Conservation (phyloP, 1,140 invertebrate genomes). For the Drosophila fuyamai region DNA sequence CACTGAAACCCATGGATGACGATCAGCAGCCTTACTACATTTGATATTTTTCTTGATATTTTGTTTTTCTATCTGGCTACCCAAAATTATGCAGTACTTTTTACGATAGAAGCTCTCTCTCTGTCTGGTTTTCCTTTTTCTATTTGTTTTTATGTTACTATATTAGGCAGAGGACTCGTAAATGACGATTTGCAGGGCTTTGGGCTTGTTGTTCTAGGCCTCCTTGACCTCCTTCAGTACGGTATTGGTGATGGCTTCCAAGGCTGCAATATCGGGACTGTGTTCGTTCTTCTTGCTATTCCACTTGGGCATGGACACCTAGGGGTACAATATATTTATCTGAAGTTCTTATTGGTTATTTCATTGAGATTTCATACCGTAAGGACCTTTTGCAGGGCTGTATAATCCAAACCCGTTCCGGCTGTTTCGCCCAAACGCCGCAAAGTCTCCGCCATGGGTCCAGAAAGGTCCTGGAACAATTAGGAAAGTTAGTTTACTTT, state of each 20-base stretch:
- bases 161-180: constrained; percentile 91
- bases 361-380: constrained; percentile 84
- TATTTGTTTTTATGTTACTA: background rate
- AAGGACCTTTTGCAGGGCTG: constrained; percentile 88
- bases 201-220: constrained; percentile 85
- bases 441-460: constrained; percentile 91
- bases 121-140: background rate
- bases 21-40: constrained; percentile 46
- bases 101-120: constrained; percentile 35
- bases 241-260: constrained; percentile 90
- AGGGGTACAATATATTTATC: background rate
- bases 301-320: constrained; percentile 86
- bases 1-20: constrained; percentile 24
- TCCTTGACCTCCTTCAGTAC: constrained; percentile 87
- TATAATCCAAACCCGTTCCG: constrained; percentile 87
- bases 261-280: constrained; percentile 89
- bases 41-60: constrained; percentile 54
- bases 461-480: constrained; percentile 88
- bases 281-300: constrained; percentile 84
- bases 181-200: constrained; percentile 93
- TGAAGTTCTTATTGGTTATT: background rate
- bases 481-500: background rate
- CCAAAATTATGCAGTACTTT: constrained; percentile 37
- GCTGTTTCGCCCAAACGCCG: constrained; percentile 90
- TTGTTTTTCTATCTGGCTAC: constrained; percentile 3